Conservation (phyloP, 1,140 invertebrate species). For the Protaetia brevitarsis region DNA sequence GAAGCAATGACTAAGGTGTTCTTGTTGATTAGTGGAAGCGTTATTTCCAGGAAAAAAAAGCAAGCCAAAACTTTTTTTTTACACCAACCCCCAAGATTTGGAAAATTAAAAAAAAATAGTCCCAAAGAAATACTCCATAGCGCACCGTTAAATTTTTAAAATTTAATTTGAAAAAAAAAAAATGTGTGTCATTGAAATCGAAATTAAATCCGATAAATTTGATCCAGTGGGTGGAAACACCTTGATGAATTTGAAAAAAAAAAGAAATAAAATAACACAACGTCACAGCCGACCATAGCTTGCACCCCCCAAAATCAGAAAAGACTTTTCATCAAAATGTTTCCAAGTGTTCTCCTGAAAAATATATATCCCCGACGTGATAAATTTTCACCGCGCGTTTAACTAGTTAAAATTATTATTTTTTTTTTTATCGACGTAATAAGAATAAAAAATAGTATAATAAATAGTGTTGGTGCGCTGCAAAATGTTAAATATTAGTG, state of each 20-base stretch:
- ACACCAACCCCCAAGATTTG: no score
- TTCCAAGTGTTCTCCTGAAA: slow-evolving; percentile 42
- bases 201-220: slow-evolving; percentile 26
- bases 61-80: no score
- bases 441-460: not conserved
- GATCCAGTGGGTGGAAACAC: slow-evolving; percentile 51
- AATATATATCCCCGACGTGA: not conserved
- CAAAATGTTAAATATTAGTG: slow-evolving; percentile 8
- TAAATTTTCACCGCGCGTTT: not conserved
- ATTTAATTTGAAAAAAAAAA: not conserved
- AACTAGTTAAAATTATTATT: not conserved
- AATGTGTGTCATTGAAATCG: not conserved
- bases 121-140: no score
- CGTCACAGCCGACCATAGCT: slow-evolving; percentile 45
- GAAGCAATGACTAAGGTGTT: no score
- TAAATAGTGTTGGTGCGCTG: slow-evolving; percentile 15
- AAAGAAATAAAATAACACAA: no score
- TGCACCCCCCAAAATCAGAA: slow-evolving; percentile 28
- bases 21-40: no score
- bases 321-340: slow-evolving; percentile 54
- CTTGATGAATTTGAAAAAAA: no score
- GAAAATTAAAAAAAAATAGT: no score
- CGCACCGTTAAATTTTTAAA: slow-evolving; percentile 30
- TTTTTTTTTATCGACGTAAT: not conserved
- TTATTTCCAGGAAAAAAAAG: no score